A percentile compares a stretch with the other conserved stretches of the same genome.
These are phyloP conservation scores for Calidris pugnax DNA, from an alignment of 2,113 vertebrate species.

Conservation along the genomic window DNA sequence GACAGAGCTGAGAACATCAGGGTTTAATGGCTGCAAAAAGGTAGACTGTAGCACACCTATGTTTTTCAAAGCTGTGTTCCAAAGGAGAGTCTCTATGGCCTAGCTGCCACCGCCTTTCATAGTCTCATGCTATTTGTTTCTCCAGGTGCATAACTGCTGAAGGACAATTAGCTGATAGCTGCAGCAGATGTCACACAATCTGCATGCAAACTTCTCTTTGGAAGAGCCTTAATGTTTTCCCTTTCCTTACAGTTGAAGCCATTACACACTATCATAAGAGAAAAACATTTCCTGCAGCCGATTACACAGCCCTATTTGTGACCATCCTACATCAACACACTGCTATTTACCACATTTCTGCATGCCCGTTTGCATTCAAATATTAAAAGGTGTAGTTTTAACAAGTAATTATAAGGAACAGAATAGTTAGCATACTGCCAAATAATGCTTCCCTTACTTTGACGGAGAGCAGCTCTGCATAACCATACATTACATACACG, in stretches of 20 bases:
- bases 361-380: too few relatives aligned
- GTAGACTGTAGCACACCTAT: background rate
- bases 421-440: background rate
- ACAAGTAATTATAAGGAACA: background rate
- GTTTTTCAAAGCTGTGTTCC: background rate
- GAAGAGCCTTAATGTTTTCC: background rate
- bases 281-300: constrained; percentile 60
- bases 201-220: background rate
- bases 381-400: constrained; percentile 5
- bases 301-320: background rate
- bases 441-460: background rate
- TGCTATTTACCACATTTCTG: too few relatives aligned
- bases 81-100: background rate
- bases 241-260: background rate
- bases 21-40: background rate
- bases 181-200: background rate
- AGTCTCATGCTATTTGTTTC: background rate
- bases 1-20: background rate
- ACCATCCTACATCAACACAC: background rate
- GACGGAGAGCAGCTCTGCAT: background rate
- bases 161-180: background rate
- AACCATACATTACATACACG: background rate
- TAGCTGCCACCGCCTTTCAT: background rate
- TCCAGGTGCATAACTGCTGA: background rate
- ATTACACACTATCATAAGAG: constrained; percentile 2